Evolutionary conservation across 2,113 vertebrate genomes (phyloP).

Genomic region (Cervus canadensis): DNA sequence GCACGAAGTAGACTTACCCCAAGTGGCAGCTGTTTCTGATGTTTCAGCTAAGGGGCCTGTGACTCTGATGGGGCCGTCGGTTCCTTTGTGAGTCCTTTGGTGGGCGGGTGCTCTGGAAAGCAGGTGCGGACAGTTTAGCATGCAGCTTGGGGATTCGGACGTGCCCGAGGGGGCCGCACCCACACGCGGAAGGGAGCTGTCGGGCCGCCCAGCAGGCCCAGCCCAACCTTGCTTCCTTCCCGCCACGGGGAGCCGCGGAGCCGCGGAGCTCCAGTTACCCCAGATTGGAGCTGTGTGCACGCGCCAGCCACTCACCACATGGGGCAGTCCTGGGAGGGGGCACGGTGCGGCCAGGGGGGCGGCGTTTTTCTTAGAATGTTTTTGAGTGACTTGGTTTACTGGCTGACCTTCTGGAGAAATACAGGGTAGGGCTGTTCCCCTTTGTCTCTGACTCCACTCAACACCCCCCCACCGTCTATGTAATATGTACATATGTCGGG

Average conservation of each 20-base stretch:
- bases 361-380: neutral
- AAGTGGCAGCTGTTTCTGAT: neutral
- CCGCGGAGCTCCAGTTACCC: neutral
- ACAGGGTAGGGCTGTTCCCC: neutral
- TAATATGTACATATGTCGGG: neutral
- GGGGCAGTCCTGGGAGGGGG: neutral
- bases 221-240: neutral
- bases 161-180: neutral
- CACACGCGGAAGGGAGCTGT: neutral
- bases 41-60: neutral
- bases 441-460: neutral
- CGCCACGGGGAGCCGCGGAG: neutral
- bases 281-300: fast-evolving
- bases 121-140: neutral
- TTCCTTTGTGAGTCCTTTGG: neutral
- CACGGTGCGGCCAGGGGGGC: neutral
- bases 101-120: neutral
- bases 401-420: neutral
- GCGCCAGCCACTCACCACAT: fast-evolving
- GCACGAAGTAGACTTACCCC: no score
- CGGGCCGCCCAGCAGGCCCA: neutral
- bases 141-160: no score
- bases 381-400: neutral
- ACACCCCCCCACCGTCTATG: fast-evolving
- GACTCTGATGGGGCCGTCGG: neutral